Evolutionary conservation across 1,140 invertebrate genomes (phyloP), one percentile per base, ranked within the genome.

Genomic region (Homalodisca vitripennis): DNA sequence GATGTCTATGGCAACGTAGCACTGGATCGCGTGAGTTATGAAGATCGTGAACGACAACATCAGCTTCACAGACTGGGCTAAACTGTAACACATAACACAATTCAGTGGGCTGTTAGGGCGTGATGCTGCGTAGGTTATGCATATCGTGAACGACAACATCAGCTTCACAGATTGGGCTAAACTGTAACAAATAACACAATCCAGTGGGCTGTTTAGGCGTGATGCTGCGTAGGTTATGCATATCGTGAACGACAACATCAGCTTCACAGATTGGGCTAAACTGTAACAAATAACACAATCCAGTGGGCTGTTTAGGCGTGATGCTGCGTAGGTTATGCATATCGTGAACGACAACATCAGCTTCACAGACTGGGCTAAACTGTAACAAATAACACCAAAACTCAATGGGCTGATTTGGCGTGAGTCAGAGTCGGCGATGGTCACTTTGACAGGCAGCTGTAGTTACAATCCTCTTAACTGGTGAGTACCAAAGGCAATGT

Each of bases 1-100:
- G 69, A 97, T 95, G 71, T 92, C 90, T 69, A 96, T 87, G 0
- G 94, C 92, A 0, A 97, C 93, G 78, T 95, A 98, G 76, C 92
- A 89, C 73, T 95, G 93, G 20, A 97, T 83, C 0, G 88, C 88
- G 80, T 95, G 93, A 0, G 91, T 91, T 29, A 94, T 85, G 79
- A 90, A 95, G 72, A 96, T 93, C 0, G 92, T 86, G 3, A 92
- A 74, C 0, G 92, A 89, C 76, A 95, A 84, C 69, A 92, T 84
- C 12, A 93, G 78, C 77, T 91, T 88, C 0, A 92, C 91, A 13
- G 85, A 80, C 76, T 90, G 86, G 6, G 91, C 89, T 1, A 92
- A 77, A 66, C 90, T 91, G 80, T 67, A 83, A 84, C n/a, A 53
- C 12, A 22, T 6, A 53, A n/a, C n/a, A n/a, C n/a, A n/a, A n/a